Evolutionary conservation across 2,888 invertebrate species (phyloP), one percentile per base, ranked within the genome.

Genomic region (Dascillus cervinus): DNA sequence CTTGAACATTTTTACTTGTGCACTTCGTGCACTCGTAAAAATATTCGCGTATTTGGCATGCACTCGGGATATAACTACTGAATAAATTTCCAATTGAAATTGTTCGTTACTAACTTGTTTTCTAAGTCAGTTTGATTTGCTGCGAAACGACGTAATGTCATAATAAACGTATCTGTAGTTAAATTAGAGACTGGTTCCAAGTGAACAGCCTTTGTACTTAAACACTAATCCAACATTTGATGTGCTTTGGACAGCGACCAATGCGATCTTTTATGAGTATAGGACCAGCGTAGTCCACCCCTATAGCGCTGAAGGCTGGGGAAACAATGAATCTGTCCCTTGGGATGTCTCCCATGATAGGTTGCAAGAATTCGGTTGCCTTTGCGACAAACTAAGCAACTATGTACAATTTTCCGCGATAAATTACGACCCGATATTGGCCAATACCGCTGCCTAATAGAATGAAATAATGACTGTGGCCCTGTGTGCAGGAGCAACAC

Each of bases 101-200:
- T n/a, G n/a, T n/a, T n/a, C n/a, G n/a, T n/a, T n/a, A n/a, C n/a
- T n/a, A n/a, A n/a, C n/a, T n/a, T n/a, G n/a, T n/a, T n/a, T n/a
- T n/a, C n/a, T n/a, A n/a, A n/a, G n/a, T n/a, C n/a, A n/a, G n/a
- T n/a, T n/a, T n/a, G n/a, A n/a, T n/a, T n/a, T n/a, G 50, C 34
- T 0, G 52, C 34, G 27, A 60, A 61, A 26, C 56, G 29, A 3
- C 49, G 31, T 3, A 59, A 32, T 1, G 53, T 42, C 0, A 53
- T 50, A 2, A 60, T 8, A 33, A 61, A 60, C 0, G 46, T 44
- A 11, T 56, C 49, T 0, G 50, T 47, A 0, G 52, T 42, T 2
- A 59, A 25, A 17, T 50, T 48, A 0, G 44, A 41, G 0, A 53
- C 55, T 1, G 55, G 19, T 37, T 62, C 59, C 1, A 60, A 9